Base-by-base conservation (phyloP, 2,888 invertebrate species). In the Agonum fuliginosum region DNA sequence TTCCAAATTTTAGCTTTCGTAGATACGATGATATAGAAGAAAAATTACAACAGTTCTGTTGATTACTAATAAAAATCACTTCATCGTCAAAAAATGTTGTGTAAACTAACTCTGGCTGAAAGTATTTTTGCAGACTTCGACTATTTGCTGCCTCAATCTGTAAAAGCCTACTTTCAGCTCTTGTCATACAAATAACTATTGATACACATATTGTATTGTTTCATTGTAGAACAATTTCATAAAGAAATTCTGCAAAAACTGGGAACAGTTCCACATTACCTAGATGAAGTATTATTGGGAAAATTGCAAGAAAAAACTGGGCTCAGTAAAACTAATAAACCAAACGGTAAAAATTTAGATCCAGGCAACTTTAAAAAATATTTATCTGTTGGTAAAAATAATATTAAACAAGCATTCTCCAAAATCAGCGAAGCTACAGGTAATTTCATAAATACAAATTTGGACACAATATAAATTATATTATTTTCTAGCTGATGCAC, bases 351-450 rank as follows among this genome's bases (percentile, higher is more conserved):
- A 17, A 72, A 73, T 5, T 78, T 84, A 69, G 82, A 83, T 80
- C 83, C 83, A 1, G 78, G 82, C 5, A 81, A 86, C 73, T 86
- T 87, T 79, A 81, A 81, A 37, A 85, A 85, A 78, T 87, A 87
- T 80, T 75, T 87, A 6, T 80, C 84, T 79, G 79, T 83, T 3
- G 79, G 83, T 8, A 83, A 81, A 34, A 82, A 83, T 62, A 82
- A 84, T 81, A 41, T 86, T 20, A 81, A 87, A 0, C 89, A 89
- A 79, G 89, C 88, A 8, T 84, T 93, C 2, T 83, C 87, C 1
- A 89, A 91, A 83, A 88, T 92, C 8, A 88, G 89, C 4, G 91
- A 92, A 85, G 91, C 90, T 71, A 89, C 91, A 80, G 88, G 91
- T 90, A n/a, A n/a, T n/a, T n/a, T n/a, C n/a, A n/a, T n/a, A 83